Conservation (phyloP, 2,797 vertebrate species). For the Arnoldichthys spilopterus region DNA sequence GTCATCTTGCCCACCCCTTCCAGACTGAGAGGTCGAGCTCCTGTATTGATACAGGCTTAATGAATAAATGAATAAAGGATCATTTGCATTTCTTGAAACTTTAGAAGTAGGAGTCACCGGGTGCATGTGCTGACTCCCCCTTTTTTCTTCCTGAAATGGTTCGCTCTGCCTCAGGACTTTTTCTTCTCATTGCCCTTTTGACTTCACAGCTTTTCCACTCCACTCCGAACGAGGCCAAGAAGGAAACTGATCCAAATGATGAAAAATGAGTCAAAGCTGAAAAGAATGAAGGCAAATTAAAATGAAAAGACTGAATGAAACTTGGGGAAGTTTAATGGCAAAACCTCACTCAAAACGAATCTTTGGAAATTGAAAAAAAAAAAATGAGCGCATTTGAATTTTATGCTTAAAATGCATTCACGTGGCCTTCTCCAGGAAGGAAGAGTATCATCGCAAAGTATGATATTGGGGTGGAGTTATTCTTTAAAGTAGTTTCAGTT, state of each 20-base stretch:
- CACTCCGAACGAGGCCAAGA: conserved; percentile 23
- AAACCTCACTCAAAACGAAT: not conserved
- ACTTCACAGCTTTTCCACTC: conserved; percentile 34
- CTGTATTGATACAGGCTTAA: too few species aligned
- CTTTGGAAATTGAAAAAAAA: not conserved
- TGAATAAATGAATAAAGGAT: not conserved
- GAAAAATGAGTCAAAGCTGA: conserved; percentile 26
- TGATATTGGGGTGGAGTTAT: conserved; percentile 46
- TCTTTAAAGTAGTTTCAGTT: conserved; percentile 44
- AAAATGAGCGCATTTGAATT: too few species aligned
- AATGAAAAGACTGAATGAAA: conserved; percentile 7
- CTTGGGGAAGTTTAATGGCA: conserved; percentile 2
- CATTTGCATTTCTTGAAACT: not conserved
- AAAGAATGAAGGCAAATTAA: conserved; percentile 32
- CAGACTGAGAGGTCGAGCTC: not conserved
- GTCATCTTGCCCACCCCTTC: too few species aligned
- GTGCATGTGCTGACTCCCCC: conserved; percentile 5
- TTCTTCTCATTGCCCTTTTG: conserved; percentile 38
- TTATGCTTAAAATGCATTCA: not conserved
- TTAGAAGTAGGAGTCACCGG: not conserved
- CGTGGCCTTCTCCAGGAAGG: not conserved
- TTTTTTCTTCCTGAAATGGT: conserved; percentile 22
- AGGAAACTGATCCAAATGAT: conserved; percentile 40
- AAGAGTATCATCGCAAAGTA: conserved; percentile 26
- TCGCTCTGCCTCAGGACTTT: conserved; percentile 24